phyloP scores from a whole-genome alignment of 2,113 vertebrate genomes.

The Opisthocomus hoazin region DNA sequence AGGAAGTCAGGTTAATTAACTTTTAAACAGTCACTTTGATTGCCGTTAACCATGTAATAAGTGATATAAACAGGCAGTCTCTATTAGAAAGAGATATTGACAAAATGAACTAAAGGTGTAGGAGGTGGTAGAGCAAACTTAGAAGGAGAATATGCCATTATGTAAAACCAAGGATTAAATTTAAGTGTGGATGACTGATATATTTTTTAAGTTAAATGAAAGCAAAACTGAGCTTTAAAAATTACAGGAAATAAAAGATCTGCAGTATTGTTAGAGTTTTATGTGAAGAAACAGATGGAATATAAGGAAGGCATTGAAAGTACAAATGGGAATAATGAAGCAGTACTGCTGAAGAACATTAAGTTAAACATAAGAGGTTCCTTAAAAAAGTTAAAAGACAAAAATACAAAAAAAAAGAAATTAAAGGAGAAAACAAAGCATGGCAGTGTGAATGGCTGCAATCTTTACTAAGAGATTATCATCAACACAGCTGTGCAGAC shows the following conservation, averaged over 20 bases:
- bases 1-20: neutral
- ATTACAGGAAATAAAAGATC: neutral
- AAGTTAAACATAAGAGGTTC: neutral
- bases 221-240: constrained; percentile 22
- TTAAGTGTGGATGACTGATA: neutral
- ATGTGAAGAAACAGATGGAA: constrained; percentile 13
- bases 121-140: neutral
- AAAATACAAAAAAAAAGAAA: neutral
- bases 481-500: neutral
- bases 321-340: constrained; percentile 26
- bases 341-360: neutral
- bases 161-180: neutral
- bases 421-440: neutral
- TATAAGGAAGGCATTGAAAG: constrained; percentile 16
- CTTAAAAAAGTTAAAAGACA: neutral
- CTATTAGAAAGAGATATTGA: neutral
- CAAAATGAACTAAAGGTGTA: neutral
- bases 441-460: neutral
- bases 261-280: neutral
- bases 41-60: neutral
- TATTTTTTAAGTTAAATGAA: constrained; percentile 27
- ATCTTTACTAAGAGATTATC: neutral
- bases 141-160: neutral
- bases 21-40: neutral
- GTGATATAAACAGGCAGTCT: neutral